Conservation (phyloP, 2,888 invertebrate species). For the Notocelia uddmanniana region DNA sequence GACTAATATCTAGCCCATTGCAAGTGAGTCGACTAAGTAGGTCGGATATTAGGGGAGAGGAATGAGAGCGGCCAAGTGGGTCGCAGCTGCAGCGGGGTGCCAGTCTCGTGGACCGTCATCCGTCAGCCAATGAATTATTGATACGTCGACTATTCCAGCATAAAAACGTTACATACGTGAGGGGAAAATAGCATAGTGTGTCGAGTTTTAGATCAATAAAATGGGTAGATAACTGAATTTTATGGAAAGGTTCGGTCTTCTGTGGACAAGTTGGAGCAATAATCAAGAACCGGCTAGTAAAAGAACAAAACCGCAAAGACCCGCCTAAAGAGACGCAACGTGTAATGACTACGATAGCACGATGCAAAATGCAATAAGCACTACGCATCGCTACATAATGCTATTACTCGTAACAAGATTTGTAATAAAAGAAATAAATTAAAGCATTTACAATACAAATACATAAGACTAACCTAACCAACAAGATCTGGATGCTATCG, state of each 20-base stretch:
- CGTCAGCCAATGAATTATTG: slow-evolving; percentile 52
- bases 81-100: slow-evolving; percentile 58
- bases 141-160: slow-evolving; percentile 44
- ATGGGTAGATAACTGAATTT: background rate
- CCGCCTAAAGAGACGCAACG: too few species aligned
- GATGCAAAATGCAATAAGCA: background rate
- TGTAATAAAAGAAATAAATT: background rate
- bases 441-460: slow-evolving; percentile 11
- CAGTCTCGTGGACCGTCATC: slow-evolving; percentile 47
- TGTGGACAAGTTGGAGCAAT: too few species aligned
- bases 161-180: slow-evolving; percentile 36
- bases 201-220: slow-evolving; percentile 22
- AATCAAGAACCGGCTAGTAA: too few species aligned
- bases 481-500: slow-evolving; percentile 11
- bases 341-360: background rate
- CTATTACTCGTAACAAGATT: background rate
- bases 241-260: background rate
- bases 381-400: background rate
- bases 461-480: background rate
- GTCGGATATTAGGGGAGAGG: slow-evolving; percentile 78
- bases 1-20: slow-evolving; percentile 52
- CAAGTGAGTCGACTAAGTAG: slow-evolving; percentile 67
- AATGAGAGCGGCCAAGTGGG: slow-evolving; percentile 75
- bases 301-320: too few species aligned
- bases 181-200: slow-evolving; percentile 41